Evolutionary conservation across 2,888 invertebrate genomes (phyloP), one percentile per base, ranked within the genome.

Genomic region (Aricia artaxerxes): DNA sequence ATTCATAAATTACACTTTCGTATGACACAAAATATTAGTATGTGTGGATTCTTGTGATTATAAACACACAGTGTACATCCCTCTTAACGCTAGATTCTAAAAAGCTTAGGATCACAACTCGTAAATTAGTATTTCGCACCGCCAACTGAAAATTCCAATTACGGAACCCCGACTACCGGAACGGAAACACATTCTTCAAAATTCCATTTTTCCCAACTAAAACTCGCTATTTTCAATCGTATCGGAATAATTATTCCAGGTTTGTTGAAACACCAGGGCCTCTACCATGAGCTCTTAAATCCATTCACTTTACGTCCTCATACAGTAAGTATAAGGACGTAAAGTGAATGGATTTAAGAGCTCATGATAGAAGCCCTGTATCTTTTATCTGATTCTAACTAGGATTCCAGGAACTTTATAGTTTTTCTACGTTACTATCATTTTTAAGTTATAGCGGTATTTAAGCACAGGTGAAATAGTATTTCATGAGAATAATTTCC

Each of bases 151-250:
- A 78, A 78, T 75, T 78, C 78, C 78, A 78, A 78, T 78, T 75
- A 78, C 24, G 78, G 44, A 73, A 60, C n/a, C 24, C 0, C 78
- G 73, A n/a, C 69, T 24, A 78, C 79, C 79, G 57, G 35, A 72
- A 24, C 79, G 80, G 80, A 73, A 83, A 82, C 83, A 83, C 82
- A 82, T 82, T 83, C 82, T 82, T 84, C 82, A 80, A 79, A 83
- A 81, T 81, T 80, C 80, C 80, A 81, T 81, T 81, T 80, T 79
- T 81, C 78, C 79, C 75, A 81, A 81, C 77, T 80, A 82, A 80
- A 82, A 82, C 81, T 80, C 78, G 78, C 80, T 81, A 79, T 82
- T 82, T 82, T 81, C 78, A 73, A 78, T 75, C 44, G 78, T 79
- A 79, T 79, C 57, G 75, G 75, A 79, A 75, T 78, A 73, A 78